Evolutionary conservation across 2,888 invertebrate species (phyloP), one percentile per base, ranked within the genome.

Genomic region (Tinea trinotella): DNA sequence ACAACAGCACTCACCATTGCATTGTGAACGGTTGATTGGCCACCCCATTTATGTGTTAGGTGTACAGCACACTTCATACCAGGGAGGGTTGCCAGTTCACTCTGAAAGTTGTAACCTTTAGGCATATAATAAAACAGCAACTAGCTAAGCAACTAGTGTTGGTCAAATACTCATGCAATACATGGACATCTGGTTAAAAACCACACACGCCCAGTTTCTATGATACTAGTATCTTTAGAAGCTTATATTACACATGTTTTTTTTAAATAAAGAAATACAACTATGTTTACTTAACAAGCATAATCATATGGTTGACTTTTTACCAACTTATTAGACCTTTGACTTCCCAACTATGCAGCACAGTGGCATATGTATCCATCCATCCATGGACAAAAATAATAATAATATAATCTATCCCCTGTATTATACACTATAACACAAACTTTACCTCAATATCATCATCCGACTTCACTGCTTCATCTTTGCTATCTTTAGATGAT

Each of bases 61-160:
- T 95, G 94, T 5, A 95, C 96, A 60, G 92, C 90, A 81, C 96
- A 97, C 75, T 95, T 96, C 82, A 91, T 92, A 17, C 97, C 97
- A 64, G 94, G 87, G 55, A 96, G 78, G 30, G 89, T 82, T 59
- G 90, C 85, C 54, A 92, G 74, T 63, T 92, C 90, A 65, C 89
- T 88, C 89, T 90, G 64, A 24, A n/a, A n/a, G n/a, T n/a, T n/a
- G n/a, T n/a, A n/a, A 44, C 10, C 34, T 49, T 49, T 12, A 12
- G 12, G 13, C 12, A 1, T 5, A 22, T 34, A 20, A 22, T n/a
- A 54, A 10, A 12, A 36, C 19, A 24, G 46, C n/a, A 46, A 7
- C 5, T n/a, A 17, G 22, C n/a, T 19, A 53, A 9, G 1, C 4
- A 6, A 5, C 3, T 13, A 5, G 1, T 30, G 17, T 10, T 13